Evolutionary conservation across 2,888 invertebrate genomes (phyloP).

Genomic region (Macropis europaea): DNA sequence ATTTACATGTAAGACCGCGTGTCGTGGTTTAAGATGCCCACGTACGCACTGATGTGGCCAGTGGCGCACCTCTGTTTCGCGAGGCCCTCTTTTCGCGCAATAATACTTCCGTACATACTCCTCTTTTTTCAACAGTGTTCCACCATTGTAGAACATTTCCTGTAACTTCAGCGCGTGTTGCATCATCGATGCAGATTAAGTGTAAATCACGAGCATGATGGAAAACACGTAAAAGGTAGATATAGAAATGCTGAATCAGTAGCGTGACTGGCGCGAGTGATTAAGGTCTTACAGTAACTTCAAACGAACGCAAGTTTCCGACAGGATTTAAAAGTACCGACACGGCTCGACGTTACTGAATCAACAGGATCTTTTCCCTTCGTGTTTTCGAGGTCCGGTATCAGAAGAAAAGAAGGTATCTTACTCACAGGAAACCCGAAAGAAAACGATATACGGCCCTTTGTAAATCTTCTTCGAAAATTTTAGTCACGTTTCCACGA

Average conservation of each 20-base stretch:
- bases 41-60: conserved; percentile 55
- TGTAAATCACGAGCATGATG: not conserved
- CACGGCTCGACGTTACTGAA: no score
- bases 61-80: conserved; percentile 25
- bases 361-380: not conserved
- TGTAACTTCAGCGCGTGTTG: conserved; percentile 10
- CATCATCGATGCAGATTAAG: conserved; percentile 20
- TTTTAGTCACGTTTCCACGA: conserved; percentile 27
- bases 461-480: not conserved
- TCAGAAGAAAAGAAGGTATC: not conserved
- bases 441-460: not conserved
- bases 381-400: not conserved
- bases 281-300: not conserved
- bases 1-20: conserved; percentile 50
- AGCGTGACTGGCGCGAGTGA: not conserved
- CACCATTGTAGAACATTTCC: not conserved
- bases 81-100: not conserved
- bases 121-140: not conserved
- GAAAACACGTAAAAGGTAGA: not conserved
- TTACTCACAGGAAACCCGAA: conserved; percentile 13
- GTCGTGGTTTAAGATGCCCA: conserved; percentile 54
- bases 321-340: not conserved
- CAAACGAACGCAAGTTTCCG: not conserved
- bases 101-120: not conserved
- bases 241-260: conserved; percentile 4